Evolutionary conservation across 2,113 vertebrate genomes (phyloP).

Genomic region (Chinchilla lanigera): DNA sequence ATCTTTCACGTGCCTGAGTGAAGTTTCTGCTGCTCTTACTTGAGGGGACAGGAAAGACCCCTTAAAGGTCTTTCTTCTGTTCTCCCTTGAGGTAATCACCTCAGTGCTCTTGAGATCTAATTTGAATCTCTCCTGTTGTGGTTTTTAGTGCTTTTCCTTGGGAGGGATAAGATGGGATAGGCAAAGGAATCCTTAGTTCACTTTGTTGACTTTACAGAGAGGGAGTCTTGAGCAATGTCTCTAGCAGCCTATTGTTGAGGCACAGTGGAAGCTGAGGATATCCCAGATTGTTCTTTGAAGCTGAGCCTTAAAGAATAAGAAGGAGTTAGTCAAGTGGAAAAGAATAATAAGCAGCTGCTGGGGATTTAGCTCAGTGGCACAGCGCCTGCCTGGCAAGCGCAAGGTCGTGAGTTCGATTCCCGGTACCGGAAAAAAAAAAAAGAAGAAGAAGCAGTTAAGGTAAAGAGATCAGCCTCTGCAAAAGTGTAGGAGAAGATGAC

Average conservation of each 20-base stretch:
- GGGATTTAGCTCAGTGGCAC: too few relatives aligned
- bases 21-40: not conserved
- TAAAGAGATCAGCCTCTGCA: not conserved
- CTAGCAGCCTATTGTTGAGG: not conserved
- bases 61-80: not conserved
- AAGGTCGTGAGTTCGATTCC: too few relatives aligned
- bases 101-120: not conserved
- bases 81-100: not conserved
- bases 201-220: not conserved
- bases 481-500: not conserved
- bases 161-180: not conserved
- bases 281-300: conserved; percentile 32
- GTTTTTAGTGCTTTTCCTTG: conserved; percentile 29
- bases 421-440: too few relatives aligned
- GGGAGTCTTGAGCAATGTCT: not conserved
- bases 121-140: conserved; percentile 16
- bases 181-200: not conserved
- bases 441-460: conserved; percentile 11
- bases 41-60: not conserved
- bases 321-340: conserved; percentile 15
- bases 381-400: too few relatives aligned
- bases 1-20: not conserved
- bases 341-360: conserved; percentile 52
- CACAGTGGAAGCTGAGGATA: not conserved
- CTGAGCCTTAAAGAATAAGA: conserved; percentile 53